These are phyloP conservation scores for Sitophilus oryzae DNA, from an alignment of 1,140 invertebrate genomes.

Conservation along the genomic window DNA sequence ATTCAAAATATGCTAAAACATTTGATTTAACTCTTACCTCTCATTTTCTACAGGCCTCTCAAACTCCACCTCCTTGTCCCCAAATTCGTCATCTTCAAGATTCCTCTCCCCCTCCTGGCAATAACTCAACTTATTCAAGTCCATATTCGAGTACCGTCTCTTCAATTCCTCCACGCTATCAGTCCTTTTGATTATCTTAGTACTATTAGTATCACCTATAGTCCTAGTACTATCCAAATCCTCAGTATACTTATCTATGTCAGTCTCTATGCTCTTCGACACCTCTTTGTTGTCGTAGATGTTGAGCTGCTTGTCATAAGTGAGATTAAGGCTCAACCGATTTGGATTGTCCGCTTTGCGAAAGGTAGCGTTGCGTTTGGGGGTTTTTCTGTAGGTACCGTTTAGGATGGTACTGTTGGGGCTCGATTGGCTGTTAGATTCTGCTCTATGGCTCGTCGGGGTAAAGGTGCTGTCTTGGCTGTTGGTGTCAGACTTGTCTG, in stretches of 20 bases:
- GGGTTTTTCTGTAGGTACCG: slow-evolving; percentile 25
- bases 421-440: slow-evolving; percentile 7
- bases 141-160: slow-evolving; percentile 17
- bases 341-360: slow-evolving; percentile 27
- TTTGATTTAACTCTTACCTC: background rate
- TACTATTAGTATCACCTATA: slow-evolving; percentile 4
- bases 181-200: slow-evolving; percentile 9
- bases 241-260: slow-evolving; percentile 15
- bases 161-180: slow-evolving; percentile 25
- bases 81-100: slow-evolving; percentile 7
- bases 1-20: background rate
- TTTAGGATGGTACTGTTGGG: slow-evolving; percentile 8
- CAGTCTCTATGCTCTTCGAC: slow-evolving; percentile 15
- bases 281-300: slow-evolving; percentile 1
- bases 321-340: slow-evolving; percentile 18
- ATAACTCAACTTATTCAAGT: slow-evolving; percentile 27
- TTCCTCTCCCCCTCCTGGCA: slow-evolving; percentile 7
- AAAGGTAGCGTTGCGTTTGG: slow-evolving; percentile 24
- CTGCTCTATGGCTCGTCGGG: background rate
- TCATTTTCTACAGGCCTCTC: slow-evolving; percentile 20
- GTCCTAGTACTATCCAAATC: slow-evolving; percentile 5
- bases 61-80: slow-evolving; percentile 14
- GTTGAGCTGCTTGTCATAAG: slow-evolving; percentile 13
- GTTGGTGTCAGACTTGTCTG: background rate
- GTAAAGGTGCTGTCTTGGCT: slow-evolving; percentile 1